These are phyloP conservation scores for Aradus depressus DNA, from an alignment of 2,888 invertebrate genomes.

Conservation along the genomic window DNA sequence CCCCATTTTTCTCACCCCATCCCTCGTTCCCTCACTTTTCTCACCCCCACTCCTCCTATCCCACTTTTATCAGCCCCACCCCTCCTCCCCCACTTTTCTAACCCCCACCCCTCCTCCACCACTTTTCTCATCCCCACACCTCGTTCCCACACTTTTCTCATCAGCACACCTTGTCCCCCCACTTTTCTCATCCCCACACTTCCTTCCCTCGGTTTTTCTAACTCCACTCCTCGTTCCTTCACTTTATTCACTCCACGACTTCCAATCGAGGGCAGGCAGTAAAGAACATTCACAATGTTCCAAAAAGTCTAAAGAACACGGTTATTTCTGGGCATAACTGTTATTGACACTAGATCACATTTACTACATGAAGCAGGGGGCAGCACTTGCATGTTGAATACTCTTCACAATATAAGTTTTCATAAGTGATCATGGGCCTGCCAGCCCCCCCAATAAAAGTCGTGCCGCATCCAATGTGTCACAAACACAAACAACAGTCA, in stretches of 20 bases:
- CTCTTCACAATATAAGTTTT: too few relatives aligned
- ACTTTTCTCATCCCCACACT: background rate
- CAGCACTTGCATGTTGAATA: too few relatives aligned
- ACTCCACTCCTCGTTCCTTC: background rate
- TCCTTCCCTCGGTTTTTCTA: background rate
- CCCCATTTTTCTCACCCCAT: background rate
- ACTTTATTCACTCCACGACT: background rate
- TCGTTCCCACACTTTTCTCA: background rate
- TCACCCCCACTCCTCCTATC: background rate
- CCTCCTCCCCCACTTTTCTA: background rate
- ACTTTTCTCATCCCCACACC: background rate
- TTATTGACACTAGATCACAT: too few relatives aligned
- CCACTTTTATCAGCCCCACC: background rate
- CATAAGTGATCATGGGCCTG: too few relatives aligned
- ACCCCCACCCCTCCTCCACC: background rate
- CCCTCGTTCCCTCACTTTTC: background rate
- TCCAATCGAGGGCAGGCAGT: too few relatives aligned
- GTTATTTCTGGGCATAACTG: too few relatives aligned
- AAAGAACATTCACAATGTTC: too few relatives aligned
- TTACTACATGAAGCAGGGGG: too few relatives aligned
- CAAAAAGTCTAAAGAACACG: too few relatives aligned
- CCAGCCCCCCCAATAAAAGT: too few relatives aligned
- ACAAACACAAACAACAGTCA: too few relatives aligned
- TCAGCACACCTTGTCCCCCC: background rate
- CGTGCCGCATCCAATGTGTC: too few relatives aligned